phyloP scores from a whole-genome alignment of 2,113 vertebrate species.

The Ptyas mucosa region DNA sequence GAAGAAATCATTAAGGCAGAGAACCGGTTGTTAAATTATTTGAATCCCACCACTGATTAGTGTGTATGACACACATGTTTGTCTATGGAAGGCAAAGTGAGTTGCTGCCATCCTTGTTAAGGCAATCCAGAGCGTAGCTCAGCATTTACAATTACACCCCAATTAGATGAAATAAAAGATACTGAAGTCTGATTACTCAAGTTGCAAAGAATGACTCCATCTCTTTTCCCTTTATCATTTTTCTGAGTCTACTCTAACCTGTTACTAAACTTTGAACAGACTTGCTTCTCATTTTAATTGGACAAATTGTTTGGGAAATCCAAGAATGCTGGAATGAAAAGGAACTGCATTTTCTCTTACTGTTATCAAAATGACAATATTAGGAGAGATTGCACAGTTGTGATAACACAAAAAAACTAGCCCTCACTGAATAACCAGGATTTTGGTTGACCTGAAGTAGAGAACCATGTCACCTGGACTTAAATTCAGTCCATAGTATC shows the following conservation, averaged over 20 bases:
- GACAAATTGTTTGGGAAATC: conserved; percentile 1
- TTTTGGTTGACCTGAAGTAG: background rate
- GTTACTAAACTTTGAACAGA: conserved; percentile 14
- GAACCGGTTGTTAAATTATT: too few relatives aligned
- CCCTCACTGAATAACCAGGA: background rate
- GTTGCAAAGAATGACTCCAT: conserved; percentile 10
- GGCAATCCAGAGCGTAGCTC: background rate
- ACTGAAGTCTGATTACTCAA: background rate
- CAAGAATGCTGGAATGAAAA: background rate
- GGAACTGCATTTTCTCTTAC: background rate
- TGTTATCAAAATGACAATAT: background rate
- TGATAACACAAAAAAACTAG: background rate
- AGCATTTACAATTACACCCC: background rate
- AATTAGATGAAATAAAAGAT: background rate
- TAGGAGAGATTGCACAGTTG: background rate
- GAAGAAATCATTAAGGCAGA: too few relatives aligned
- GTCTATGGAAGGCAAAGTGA: background rate
- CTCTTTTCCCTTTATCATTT: background rate
- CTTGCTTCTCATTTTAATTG: conserved; percentile 29
- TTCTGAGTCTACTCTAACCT: conserved; percentile 23
- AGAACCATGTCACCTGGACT: background rate
- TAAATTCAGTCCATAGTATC: background rate
- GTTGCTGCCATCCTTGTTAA: background rate
- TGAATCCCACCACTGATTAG: too few relatives aligned
- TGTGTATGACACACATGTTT: background rate